These are phyloP conservation scores for Neogale vison DNA, from an alignment of 2,113 vertebrate species.

Conservation along the genomic window DNA sequence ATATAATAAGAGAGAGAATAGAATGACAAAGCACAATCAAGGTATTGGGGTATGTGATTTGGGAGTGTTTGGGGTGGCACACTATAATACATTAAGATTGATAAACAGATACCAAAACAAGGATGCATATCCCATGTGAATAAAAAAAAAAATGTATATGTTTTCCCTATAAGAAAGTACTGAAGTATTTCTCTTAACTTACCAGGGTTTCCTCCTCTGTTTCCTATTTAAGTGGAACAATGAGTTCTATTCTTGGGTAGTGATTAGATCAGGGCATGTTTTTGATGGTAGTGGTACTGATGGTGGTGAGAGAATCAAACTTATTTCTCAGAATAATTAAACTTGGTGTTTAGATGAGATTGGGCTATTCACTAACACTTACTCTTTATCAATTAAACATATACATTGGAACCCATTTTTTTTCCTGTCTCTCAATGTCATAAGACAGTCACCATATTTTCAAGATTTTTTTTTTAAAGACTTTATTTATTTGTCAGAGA, in stretches of 20 bases:
- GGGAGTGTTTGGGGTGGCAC: background rate
- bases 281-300: background rate
- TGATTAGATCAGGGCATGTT: background rate
- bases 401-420: background rate
- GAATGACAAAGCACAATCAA: background rate
- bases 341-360: background rate
- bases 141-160: background rate
- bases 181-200: background rate
- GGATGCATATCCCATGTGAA: background rate
- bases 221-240: background rate
- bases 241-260: background rate
- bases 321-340: background rate
- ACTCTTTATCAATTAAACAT: background rate
- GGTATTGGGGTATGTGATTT: accelerated
- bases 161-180: background rate
- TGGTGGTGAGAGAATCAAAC: background rate
- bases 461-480: background rate
- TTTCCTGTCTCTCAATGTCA: background rate
- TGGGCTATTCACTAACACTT: background rate
- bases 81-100: background rate
- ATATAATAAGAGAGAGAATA: background rate
- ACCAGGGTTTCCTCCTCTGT: background rate
- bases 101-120: background rate
- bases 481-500: no score
- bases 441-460: background rate